Conservation (phyloP, 1,140 invertebrate species). For the Drosophila triauraria region DNA sequence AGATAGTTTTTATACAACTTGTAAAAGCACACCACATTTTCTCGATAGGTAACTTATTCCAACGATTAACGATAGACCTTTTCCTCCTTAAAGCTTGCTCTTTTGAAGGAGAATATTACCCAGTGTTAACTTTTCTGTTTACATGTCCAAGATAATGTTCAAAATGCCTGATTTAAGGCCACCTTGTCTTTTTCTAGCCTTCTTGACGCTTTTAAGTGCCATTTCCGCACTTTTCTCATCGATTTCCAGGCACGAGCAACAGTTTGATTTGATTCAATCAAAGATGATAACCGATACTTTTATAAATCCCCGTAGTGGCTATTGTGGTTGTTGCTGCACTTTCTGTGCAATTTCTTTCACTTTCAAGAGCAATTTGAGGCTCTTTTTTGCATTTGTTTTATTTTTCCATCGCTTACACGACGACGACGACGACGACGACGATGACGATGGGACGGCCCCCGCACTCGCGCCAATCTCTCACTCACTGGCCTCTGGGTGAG, state of each 20-base stretch:
- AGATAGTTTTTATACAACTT: background rate
- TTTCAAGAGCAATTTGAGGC: slow-evolving; percentile 56
- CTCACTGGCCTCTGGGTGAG: slow-evolving; percentile 36
- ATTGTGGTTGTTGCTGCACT: slow-evolving; percentile 13
- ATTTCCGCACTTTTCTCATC: slow-evolving; percentile 18
- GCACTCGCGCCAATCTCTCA: slow-evolving; percentile 19
- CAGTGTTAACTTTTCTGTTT: background rate
- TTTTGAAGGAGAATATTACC: background rate
- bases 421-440: background rate
- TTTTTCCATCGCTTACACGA: slow-evolving; percentile 33
- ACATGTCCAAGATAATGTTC: background rate
- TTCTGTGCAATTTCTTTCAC: slow-evolving; percentile 40
- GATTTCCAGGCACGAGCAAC: slow-evolving; percentile 6
- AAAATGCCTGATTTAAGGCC: background rate
- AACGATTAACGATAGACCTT: background rate
- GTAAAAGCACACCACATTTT: background rate
- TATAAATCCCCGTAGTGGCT: background rate
- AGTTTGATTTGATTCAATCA: slow-evolving; percentile 27
- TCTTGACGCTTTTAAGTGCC: background rate
- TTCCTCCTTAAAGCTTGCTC: background rate
- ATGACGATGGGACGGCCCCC: slow-evolving; percentile 12
- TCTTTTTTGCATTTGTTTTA: slow-evolving; percentile 1
- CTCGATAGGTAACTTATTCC: background rate
- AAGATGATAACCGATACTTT: slow-evolving; percentile 36
- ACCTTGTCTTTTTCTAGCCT: background rate